Evolutionary conservation across 2,797 vertebrate species (phyloP), one percentile per base, ranked within the genome.

Genomic region (Sebastes cheni): DNA sequence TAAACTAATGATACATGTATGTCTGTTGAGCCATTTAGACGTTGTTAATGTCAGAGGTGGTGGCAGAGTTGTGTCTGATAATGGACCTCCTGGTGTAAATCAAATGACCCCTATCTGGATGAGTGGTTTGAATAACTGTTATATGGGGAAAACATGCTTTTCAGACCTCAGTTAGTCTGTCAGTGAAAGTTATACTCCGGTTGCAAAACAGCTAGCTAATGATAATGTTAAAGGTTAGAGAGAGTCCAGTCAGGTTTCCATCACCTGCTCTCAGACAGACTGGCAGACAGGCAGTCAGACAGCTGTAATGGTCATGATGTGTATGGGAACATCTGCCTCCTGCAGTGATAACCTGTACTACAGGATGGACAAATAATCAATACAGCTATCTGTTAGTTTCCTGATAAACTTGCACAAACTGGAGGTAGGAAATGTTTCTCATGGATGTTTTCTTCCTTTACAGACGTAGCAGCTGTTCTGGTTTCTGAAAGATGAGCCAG

Each of bases 71-170:
- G 42, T 32, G 74, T 82, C 36, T 34, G 55, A 42, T 72, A 20
- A 62, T 11, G 39, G 36, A 72, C 14, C 55, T 55, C 34, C 27
- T n/a, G 75, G 23, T 82, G 73, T 78, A 60, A 22, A 72, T 88
- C 58, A 72, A 71, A 82, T 75, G 65, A 84, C 77, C 77, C 68
- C 58, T 78, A 12, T 20, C 25, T 39, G 52, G 25, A 29, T 29
- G 34, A 72, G 8, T 16, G 69, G 4, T 25, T 52, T 56, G 6
- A 30, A 60, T 67, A 18, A 18, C 12, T 52, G 2, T 8, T 39
- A 27, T 3, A 4, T 27, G 25, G 5, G 25, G 9, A n/a, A n/a
- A 25, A n/a, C 18, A 8, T n/a, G 30, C n/a, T 42, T n/a, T 29
- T 55, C 39, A 64, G 14, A 29, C 54, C 25, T 32, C 30, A 12